These are phyloP conservation scores for Tragelaphus imberbis DNA, from an alignment of 2,113 vertebrate species.

Conservation along the genomic window DNA sequence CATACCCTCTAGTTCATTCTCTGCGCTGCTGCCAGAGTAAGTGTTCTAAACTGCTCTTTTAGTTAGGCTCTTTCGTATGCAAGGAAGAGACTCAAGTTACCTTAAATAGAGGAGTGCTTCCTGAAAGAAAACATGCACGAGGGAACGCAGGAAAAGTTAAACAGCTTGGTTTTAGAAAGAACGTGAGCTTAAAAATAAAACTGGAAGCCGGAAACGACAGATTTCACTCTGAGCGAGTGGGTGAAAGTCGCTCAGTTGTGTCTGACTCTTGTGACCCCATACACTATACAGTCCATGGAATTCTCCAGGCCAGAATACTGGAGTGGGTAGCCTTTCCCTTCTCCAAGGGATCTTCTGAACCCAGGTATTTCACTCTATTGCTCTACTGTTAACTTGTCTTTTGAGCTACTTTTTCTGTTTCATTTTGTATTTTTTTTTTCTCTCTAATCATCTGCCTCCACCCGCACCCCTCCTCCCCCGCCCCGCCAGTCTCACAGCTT, in stretches of 20 bases:
- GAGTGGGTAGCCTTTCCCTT: background rate
- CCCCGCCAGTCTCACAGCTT: background rate
- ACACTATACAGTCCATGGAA: background rate
- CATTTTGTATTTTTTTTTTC: background rate
- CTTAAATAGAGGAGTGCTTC: slow-evolving; percentile 16
- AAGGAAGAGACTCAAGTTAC: slow-evolving; percentile 38
- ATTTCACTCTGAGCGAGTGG: background rate
- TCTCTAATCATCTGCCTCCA: background rate
- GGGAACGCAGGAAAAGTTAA: slow-evolving; percentile 28
- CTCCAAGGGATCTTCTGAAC: background rate
- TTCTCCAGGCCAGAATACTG: background rate
- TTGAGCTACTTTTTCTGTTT: background rate
- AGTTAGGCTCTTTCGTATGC: slow-evolving; percentile 10
- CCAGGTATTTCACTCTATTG: background rate
- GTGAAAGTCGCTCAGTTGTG: background rate
- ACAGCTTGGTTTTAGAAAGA: slow-evolving; percentile 29
- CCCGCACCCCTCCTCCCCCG: fast-evolving
- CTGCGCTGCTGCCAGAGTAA: background rate
- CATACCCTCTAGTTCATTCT: background rate
- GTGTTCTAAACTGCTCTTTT: slow-evolving; percentile 52
- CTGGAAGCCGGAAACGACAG: background rate
- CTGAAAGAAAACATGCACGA: slow-evolving; percentile 13
- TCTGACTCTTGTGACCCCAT: background rate
- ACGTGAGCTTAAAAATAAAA: slow-evolving; percentile 15
- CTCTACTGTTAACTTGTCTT: background rate